Evolutionary conservation across 2,113 vertebrate species (phyloP), one percentile per base, ranked within the genome.

Genomic region (Glaucomys volans): DNA sequence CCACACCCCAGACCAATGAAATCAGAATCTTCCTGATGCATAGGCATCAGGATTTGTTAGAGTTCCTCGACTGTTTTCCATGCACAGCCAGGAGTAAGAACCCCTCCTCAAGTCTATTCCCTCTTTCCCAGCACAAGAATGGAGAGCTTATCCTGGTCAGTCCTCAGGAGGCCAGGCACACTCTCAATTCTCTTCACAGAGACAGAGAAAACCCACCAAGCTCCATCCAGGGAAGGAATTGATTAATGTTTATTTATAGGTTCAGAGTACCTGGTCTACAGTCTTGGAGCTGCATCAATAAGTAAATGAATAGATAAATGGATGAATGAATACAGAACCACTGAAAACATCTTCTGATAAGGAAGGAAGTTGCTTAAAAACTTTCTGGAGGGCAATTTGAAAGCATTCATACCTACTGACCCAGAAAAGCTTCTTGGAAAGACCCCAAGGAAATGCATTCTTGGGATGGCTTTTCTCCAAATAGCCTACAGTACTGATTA

Each of bases 361-460:
- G 85, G 40, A 95, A 96, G 85, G 69, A 87, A 91, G 74, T 26
- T 94, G 86, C 62, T 95, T 96, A 71, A 91, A 90, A 92, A 83
- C 50, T 94, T 93, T 95, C 88, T 94, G 37, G 86, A 97, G 85
- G 86, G 30, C 82, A 91, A 89, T 85, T 94, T 95, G 66, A 96
- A 96, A 96, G 77, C 62, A 66, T 86, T 97, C 90, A 77, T 77
- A 96, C 30, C 44, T 81, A 83, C n/a, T 97, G 95, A 96, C 97
- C 93, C 83, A 91, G 93, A 97, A 96, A 97, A 96, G 66, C 74
- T 96, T 95, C 66, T 90, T 97, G 95, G 95, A 92, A 86, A 94
- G 72, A 84, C 72, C 72, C 85, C 93, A 93, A 95, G 86, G 64
- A 89, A 95, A 89, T 82, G 28, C 50, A 91, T 89, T 81, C 74